A percentile compares a stretch with the other conserved stretches of the same genome.
These are phyloP conservation scores for Rhodeus uyekii DNA, from an alignment of 2,797 vertebrate species.

Conservation along the genomic window DNA sequence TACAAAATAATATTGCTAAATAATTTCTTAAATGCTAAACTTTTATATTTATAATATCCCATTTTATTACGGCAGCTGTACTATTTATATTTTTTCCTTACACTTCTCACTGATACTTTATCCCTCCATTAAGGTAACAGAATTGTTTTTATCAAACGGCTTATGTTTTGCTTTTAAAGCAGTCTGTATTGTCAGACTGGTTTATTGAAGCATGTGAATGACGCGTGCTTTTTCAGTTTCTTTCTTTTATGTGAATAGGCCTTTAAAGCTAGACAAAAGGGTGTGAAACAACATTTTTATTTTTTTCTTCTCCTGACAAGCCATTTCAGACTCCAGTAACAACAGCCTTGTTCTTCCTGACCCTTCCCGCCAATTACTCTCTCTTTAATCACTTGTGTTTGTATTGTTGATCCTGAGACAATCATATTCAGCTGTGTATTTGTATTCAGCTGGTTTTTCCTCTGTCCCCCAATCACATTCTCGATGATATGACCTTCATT, in stretches of 20 bases:
- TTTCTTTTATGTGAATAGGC: neutral
- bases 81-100: neutral
- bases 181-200: neutral
- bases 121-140: neutral
- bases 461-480: neutral
- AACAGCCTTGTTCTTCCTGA: neutral
- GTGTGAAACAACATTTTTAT: neutral
- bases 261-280: neutral
- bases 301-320: no score
- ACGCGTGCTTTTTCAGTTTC: conserved; percentile 16
- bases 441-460: conserved; percentile 41
- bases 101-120: neutral
- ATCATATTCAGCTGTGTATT: conserved; percentile 30
- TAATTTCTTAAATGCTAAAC: neutral
- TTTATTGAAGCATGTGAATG: neutral
- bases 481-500: conserved; percentile 52
- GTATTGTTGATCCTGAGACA: conserved; percentile 4
- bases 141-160: neutral
- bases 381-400: conserved; percentile 20
- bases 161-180: neutral
- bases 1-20: no score
- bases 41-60: neutral
- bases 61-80: neutral
- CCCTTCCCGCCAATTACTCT: neutral
- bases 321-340: neutral